Evolutionary conservation across 1,140 invertebrate species (phyloP).

Genomic region (Platorchestia sp.): DNA sequence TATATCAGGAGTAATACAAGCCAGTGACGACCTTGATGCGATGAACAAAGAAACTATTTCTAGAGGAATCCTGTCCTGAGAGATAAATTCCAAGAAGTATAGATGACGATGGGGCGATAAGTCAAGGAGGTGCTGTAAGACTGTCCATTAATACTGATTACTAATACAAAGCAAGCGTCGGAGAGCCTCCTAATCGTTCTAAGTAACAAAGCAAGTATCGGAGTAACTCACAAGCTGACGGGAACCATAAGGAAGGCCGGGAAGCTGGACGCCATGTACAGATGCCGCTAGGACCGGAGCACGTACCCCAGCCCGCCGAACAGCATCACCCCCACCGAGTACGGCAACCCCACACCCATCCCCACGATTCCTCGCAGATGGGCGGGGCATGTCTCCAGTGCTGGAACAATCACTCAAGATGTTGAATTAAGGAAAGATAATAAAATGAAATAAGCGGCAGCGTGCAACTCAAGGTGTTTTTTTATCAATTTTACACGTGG

Average conservation of each 20-base stretch:
- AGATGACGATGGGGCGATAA: too few relatives aligned
- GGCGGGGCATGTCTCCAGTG: slow-evolving; percentile 56
- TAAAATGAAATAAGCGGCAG: background rate
- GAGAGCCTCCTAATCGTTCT: too few relatives aligned
- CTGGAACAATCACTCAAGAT: background rate
- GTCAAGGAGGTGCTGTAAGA: too few relatives aligned
- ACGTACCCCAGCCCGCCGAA: slow-evolving; percentile 50
- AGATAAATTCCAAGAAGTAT: too few relatives aligned
- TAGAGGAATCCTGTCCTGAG: too few relatives aligned
- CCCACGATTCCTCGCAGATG: slow-evolving; percentile 50
- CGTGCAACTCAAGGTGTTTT: background rate
- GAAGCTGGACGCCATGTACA: slow-evolving; percentile 56
- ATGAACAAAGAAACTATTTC: too few relatives aligned
- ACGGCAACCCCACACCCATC: slow-evolving; percentile 56
- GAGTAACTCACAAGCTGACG: slow-evolving; percentile 46
- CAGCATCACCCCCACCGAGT: slow-evolving; percentile 53
- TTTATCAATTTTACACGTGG: background rate
- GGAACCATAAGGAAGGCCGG: slow-evolving; percentile 54
- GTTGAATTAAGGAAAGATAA: background rate
- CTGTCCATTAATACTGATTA: too few relatives aligned
- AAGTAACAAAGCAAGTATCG: too few relatives aligned
- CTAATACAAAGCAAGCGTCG: too few relatives aligned
- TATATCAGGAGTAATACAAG: too few relatives aligned
- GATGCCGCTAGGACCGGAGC: slow-evolving; percentile 45
- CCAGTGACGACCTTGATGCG: too few relatives aligned